These are phyloP conservation scores for Lamellibrachia columna DNA, from an alignment of 2,888 invertebrate species.

Conservation along the genomic window DNA sequence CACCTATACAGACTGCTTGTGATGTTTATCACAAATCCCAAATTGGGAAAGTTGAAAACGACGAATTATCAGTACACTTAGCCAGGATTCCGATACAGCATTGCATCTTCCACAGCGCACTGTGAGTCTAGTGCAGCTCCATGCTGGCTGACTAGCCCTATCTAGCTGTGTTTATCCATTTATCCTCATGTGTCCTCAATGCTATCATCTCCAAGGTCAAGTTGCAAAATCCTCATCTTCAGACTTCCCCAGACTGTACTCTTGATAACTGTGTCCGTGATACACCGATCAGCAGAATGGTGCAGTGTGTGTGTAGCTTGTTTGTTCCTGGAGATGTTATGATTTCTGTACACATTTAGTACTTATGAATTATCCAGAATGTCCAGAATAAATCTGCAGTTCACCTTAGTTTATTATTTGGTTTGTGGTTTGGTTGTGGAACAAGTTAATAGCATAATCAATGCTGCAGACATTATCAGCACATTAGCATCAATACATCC, in stretches of 20 bases:
- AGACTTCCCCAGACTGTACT: neutral
- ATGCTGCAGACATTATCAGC: neutral
- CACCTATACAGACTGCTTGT: too few species aligned
- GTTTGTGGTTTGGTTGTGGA: neutral
- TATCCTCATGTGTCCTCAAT: neutral
- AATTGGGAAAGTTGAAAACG: neutral
- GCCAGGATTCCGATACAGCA: neutral
- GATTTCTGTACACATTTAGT: neutral
- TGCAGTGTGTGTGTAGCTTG: neutral
- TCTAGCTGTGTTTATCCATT: neutral
- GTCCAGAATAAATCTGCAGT: neutral
- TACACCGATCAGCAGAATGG: neutral
- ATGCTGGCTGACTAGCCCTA: neutral
- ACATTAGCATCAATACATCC: neutral
- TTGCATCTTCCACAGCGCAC: neutral
- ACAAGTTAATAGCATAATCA: neutral
- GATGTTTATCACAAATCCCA: too few species aligned
- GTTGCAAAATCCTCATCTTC: neutral
- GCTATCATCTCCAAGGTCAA: neutral
- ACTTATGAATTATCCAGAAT: too few species aligned
- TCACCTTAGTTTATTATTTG: neutral
- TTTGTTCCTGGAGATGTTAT: neutral
- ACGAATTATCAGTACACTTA: neutral
- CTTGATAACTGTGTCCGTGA: neutral
- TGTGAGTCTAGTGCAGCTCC: neutral